These are phyloP conservation scores for Caenorhabditis zanzibari DNA, from an alignment of 2,888 invertebrate species.

Conservation along the genomic window DNA sequence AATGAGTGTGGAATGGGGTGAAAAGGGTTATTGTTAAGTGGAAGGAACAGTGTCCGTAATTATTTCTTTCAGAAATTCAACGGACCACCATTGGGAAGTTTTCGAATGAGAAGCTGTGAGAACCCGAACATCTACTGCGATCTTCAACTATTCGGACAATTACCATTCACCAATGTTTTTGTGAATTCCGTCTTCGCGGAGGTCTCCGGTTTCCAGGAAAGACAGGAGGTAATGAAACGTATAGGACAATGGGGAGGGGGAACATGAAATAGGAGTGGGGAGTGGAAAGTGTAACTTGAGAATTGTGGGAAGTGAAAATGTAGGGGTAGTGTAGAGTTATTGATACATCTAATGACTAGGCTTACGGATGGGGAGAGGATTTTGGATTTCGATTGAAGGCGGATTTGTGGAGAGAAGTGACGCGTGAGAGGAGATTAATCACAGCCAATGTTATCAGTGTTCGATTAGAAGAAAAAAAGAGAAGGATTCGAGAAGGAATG, in stretches of 20 bases:
- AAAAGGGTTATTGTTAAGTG: background rate
- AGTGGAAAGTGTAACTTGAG: constrained; percentile 26
- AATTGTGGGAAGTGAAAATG: constrained; percentile 15
- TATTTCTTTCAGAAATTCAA: constrained; percentile 50
- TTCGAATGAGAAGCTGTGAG: constrained; percentile 69
- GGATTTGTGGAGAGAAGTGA: background rate
- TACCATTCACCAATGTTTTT: constrained; percentile 71
- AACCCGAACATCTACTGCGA: constrained; percentile 63
- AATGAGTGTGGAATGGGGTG: constrained; percentile 3
- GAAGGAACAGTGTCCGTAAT: background rate
- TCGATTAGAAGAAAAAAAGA: background rate
- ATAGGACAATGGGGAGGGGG: background rate
- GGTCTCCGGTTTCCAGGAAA: constrained; percentile 71
- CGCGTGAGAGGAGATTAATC: background rate
- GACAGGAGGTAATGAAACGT: constrained; percentile 67
- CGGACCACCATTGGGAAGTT: constrained; percentile 65
- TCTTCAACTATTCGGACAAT: constrained; percentile 68
- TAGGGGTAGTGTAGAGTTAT: background rate
- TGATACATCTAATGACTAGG: background rate
- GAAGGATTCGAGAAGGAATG: no score
- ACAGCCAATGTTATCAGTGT: background rate
- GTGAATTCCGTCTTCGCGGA: constrained; percentile 72
- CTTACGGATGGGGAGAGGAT: background rate
- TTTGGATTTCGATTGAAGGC: background rate
- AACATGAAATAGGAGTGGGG: background rate